A percentile compares a stretch with the other conserved stretches of the same genome.
Conservation (phyloP, 1,140 invertebrate species). For the Zaprionus ghesquierei region DNA sequence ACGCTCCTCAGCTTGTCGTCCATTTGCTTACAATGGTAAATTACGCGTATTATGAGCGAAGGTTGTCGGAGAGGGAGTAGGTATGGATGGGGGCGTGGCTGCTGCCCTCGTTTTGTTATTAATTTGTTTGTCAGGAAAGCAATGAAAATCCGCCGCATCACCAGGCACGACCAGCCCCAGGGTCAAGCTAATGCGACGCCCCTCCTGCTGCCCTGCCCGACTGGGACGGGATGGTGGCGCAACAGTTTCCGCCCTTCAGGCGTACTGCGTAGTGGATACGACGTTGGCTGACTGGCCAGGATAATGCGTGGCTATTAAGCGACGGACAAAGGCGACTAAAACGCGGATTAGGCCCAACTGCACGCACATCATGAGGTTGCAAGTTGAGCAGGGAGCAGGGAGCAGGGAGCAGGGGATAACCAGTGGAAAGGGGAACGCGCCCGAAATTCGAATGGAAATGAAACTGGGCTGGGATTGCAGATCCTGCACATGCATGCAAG, state of each 20-base stretch:
- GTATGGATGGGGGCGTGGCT: not conserved
- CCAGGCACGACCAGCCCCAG: not conserved
- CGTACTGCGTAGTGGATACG: not conserved
- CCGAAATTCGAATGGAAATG: not conserved
- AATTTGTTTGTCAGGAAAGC: constrained; percentile 72
- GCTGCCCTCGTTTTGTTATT: constrained; percentile 61
- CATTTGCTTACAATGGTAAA: constrained; percentile 61
- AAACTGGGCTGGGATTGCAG: not conserved
- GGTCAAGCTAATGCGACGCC: constrained; percentile 1
- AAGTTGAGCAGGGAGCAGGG: constrained; percentile 11
- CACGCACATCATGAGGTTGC: constrained; percentile 62
- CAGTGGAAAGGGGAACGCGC: not conserved
- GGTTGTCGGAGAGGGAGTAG: not conserved
- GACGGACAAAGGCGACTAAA: constrained; percentile 53
- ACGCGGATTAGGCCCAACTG: constrained; percentile 73
- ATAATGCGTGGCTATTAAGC: constrained; percentile 23
- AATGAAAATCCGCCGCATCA: constrained; percentile 64
- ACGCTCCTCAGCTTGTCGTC: constrained; percentile 36
- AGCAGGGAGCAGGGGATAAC: constrained; percentile 1
- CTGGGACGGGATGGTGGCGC: not conserved
- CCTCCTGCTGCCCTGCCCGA: too few relatives aligned
- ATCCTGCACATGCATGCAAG: constrained; percentile 40
- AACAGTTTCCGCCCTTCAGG: constrained; percentile 27
- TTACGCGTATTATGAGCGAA: constrained; percentile 74
- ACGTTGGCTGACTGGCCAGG: constrained; percentile 14